Evolutionary conservation across 2,797 vertebrate species (phyloP), one percentile per base, ranked within the genome.

Genomic region (Staurois parvus): DNA sequence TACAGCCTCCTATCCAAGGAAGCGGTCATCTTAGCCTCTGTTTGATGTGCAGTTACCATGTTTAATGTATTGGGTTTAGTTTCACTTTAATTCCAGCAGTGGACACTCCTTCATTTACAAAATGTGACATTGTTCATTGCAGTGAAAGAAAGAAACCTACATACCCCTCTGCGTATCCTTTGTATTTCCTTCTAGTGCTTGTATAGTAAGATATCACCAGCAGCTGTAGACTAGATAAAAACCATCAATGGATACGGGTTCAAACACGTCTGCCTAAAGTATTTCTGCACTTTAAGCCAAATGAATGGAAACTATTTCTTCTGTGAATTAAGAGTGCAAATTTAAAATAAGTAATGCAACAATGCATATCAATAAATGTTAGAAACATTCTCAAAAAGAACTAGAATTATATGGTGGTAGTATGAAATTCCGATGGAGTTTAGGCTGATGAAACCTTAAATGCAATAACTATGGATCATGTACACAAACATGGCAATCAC

Each of bases 401-500:
- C 0, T 26, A 26, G 59, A 24, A 62, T n/a, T n/a, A 8, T 59
- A 59, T 24, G 24, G 24, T 26, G 3, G n/a, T 11, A 64, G 59
- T 26, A 13, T 64, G 59, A 64, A 64, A n/a, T 64, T 26, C 59
- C 24, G 9, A 11, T 52, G 17, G 48, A 2, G 42, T 45, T 45
- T 45, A 45, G 8, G 42, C 15, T 15, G 42, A 70, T 79, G 28
- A 79, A 69, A 34, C 45, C 30, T 13, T 45, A 28, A 17, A n/a
- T 72, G 52, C 34, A 40, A 72, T 62, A 59, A 72, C 68, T 12
- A 21, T n/a, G 24, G 70, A 30, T 28, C 12, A 13, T 21, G 12
- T n/a, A 56, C 42, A 80, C 32, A 72, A 70, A 52, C 19, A 72
- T 40, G 13, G 48, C 45, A 79, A 69, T 52, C 45, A 12, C 40